Percentiles rank a stretch among this genome's conserved stretches.
Conservation (phyloP, 2,888 invertebrate species). For the Polyploca ridens region DNA sequence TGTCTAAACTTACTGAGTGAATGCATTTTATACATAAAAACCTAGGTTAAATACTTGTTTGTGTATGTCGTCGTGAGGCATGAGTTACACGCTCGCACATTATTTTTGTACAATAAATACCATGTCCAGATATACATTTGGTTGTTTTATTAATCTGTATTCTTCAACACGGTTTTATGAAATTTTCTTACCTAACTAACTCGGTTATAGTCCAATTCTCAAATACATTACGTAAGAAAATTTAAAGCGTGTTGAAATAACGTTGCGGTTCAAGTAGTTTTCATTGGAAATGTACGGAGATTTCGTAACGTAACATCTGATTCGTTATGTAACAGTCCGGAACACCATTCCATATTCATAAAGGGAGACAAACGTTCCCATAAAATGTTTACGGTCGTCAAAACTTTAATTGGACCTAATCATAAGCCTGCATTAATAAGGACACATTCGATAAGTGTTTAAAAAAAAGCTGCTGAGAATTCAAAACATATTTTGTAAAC, state of each 20-base stretch:
- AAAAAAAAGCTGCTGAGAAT: not conserved
- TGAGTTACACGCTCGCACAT: slow-evolving; percentile 83
- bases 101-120: slow-evolving; percentile 85
- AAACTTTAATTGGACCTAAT: slow-evolving; percentile 24
- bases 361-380: slow-evolving; percentile 2
- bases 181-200: not conserved
- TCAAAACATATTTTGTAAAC: slow-evolving; percentile 64
- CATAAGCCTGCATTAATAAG: slow-evolving; percentile 27
- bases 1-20: slow-evolving; percentile 80
- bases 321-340: slow-evolving; percentile 31
- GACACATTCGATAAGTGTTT: slow-evolving; percentile 25
- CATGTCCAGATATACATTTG: slow-evolving; percentile 73
- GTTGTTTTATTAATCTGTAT: slow-evolving; percentile 72
- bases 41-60: slow-evolving; percentile 78
- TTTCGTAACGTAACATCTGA: slow-evolving; percentile 7
- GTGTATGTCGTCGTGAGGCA: slow-evolving; percentile 80
- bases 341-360: slow-evolving; percentile 34
- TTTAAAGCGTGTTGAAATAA: slow-evolving; percentile 12
- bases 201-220: slow-evolving; percentile 14
- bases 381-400: slow-evolving; percentile 15
- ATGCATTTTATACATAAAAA: slow-evolving; percentile 82
- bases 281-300: slow-evolving; percentile 11
- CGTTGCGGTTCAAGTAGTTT: not conserved
- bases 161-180: slow-evolving; percentile 3
- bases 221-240: slow-evolving; percentile 6